Percentiles rank a stretch among this genome's conserved stretches.
phyloP scores from a whole-genome alignment of 2,113 vertebrate species.

The Caloenas nicobarica region DNA sequence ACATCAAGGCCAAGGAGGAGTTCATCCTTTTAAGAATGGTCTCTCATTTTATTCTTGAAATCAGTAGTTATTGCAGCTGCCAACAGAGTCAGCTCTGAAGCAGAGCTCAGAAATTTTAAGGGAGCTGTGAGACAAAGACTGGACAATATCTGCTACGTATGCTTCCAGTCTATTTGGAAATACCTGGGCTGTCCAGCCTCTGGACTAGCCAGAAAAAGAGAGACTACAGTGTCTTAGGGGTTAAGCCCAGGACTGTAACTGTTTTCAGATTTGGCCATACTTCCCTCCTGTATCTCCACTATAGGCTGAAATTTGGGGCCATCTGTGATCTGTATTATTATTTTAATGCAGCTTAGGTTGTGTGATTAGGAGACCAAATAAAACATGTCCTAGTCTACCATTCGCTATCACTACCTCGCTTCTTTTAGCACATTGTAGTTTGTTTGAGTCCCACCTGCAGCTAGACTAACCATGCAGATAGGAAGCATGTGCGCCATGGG shows the following conservation, averaged over 20 bases:
- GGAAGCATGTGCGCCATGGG: accelerated
- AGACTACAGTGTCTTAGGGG: accelerated
- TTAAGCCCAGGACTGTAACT: background rate
- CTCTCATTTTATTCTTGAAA: background rate
- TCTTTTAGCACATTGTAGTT: background rate
- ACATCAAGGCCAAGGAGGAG: background rate
- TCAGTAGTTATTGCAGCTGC: background rate
- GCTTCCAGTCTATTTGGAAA: background rate
- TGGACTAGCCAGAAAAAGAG: background rate
- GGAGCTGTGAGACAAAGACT: background rate
- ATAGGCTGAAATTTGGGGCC: background rate
- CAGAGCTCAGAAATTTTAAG: background rate
- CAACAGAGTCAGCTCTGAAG: background rate
- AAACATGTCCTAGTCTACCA: accelerated
- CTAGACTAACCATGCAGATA: accelerated
- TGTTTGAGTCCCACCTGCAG: background rate
- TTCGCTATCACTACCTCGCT: background rate
- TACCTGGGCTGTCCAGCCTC: background rate
- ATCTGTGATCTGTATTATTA: background rate
- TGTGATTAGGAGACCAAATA: background rate
- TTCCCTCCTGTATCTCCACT: background rate
- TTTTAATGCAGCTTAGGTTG: background rate
- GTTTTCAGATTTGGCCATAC: background rate
- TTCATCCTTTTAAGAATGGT: background rate
- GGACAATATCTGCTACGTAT: background rate